A percentile compares a stretch with the other conserved stretches of the same genome.
phyloP scores from a whole-genome alignment of 2,888 invertebrate species.

The Drosophila aldrichi region DNA sequence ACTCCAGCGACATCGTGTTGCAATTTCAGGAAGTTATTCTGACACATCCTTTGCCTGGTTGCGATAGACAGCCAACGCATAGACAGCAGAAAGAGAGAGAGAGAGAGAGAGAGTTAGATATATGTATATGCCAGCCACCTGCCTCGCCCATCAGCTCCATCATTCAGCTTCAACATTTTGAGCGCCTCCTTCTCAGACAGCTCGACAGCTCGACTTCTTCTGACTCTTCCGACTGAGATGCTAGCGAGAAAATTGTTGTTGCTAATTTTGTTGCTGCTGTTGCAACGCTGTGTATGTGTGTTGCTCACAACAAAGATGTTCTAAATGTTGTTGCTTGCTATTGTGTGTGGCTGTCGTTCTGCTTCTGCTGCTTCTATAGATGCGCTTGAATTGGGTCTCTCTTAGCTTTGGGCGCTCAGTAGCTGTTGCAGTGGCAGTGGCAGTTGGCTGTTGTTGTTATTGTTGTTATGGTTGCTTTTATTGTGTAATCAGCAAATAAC shows the following conservation, averaged over 20 bases:
- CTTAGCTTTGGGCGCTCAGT: constrained; percentile 70
- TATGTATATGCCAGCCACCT: constrained; percentile 31
- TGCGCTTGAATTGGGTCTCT: constrained; percentile 75
- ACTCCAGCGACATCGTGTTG: constrained; percentile 35
- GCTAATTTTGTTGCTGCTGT: constrained; percentile 25
- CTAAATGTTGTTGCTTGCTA: constrained; percentile 57
- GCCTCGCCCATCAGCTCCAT: constrained; percentile 14
- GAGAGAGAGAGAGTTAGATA: constrained; percentile 38
- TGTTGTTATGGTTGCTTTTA: constrained; percentile 72
- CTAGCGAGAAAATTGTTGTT: constrained; percentile 36
- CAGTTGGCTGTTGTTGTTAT: constrained; percentile 23
- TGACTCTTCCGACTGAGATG: constrained; percentile 6
- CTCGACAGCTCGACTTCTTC: constrained; percentile 8
- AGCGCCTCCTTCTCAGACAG: constrained; percentile 21
- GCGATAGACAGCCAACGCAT: constrained; percentile 33
- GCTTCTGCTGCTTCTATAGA: constrained; percentile 51
- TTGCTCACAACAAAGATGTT: constrained; percentile 66
- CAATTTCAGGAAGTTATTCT: constrained; percentile 54
- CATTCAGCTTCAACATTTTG: constrained; percentile 19
- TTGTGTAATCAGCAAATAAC: constrained; percentile 84
- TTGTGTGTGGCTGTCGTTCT: constrained; percentile 49
- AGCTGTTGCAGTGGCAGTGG: constrained; percentile 38
- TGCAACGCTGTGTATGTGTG: constrained; percentile 3
- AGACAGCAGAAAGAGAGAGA: constrained; percentile 30
- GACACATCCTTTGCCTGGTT: constrained; percentile 58